Conservation (phyloP, 1,140 invertebrate genomes). For the Conus betulinus region DNA sequence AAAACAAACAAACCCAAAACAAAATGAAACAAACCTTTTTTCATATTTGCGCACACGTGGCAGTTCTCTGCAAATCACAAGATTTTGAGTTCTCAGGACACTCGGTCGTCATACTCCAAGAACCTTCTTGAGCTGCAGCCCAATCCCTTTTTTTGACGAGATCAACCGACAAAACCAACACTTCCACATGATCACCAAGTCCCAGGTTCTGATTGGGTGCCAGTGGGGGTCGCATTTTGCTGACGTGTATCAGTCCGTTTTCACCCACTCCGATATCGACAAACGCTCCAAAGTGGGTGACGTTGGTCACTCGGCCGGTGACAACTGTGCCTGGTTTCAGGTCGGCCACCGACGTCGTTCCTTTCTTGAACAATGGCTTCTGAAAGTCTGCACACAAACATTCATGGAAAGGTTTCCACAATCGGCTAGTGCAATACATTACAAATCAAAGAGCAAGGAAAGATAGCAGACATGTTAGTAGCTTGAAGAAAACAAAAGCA, state of each 20-base stretch:
- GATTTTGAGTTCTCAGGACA: no score
- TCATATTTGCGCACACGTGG: no score
- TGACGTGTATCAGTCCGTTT: constrained; percentile 85
- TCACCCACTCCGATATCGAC: constrained; percentile 90
- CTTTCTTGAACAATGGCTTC: constrained; percentile 83
- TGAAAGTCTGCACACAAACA: constrained; percentile 75
- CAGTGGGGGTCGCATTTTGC: constrained; percentile 53
- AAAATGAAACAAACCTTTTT: no score
- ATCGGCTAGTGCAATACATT: no score
- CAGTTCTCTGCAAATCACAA: no score
- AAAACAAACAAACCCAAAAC: no score
- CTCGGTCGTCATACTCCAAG: no score
- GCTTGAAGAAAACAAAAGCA: no score
- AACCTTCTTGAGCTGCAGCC: constrained; percentile 70
- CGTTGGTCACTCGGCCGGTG: constrained; percentile 81
- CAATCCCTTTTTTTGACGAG: constrained; percentile 76
- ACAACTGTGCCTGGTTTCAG: constrained; percentile 78
- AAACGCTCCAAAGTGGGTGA: constrained; percentile 93
- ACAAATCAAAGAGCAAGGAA: no score
- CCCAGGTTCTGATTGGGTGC: constrained; percentile 77
- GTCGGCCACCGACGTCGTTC: constrained; percentile 80
- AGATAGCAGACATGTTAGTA: no score
- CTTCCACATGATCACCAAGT: constrained; percentile 84
- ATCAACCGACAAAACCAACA: constrained; percentile 80
- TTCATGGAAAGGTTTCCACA: no score